Conservation (phyloP, 2,888 invertebrate species). For the Unio delphinus region DNA sequence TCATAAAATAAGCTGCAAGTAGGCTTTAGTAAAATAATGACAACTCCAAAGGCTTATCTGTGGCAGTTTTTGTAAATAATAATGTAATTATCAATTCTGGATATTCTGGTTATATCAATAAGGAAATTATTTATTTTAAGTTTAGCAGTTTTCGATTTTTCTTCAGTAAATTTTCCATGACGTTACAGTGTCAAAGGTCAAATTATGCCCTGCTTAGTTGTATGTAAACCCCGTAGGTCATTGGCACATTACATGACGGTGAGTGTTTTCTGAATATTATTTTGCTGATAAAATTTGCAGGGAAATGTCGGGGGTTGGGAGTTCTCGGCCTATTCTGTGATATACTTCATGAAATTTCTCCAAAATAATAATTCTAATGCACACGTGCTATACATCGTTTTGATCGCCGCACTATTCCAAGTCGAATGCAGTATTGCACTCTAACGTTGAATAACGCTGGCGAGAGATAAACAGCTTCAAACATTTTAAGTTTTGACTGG, state of each 20-base stretch:
- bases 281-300: constrained; percentile 74
- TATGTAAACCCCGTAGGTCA: constrained; percentile 70
- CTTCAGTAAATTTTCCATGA: constrained; percentile 26
- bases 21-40: too few species aligned
- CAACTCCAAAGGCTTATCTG: too few species aligned
- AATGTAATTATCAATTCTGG: too few species aligned
- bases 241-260: constrained; percentile 74
- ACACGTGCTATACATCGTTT: constrained; percentile 29
- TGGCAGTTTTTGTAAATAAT: too few species aligned
- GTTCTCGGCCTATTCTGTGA: constrained; percentile 23
- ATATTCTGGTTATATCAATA: too few species aligned
- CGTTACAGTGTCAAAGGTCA: constrained; percentile 68
- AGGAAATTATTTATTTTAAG: too few species aligned
- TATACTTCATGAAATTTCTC: constrained; percentile 28
- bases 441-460: not conserved
- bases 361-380: constrained; percentile 22
- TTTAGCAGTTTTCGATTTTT: too few species aligned
- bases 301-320: constrained; percentile 61
- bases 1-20: too few species aligned
- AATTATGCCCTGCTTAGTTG: constrained; percentile 62
- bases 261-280: constrained; percentile 75
- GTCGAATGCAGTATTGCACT: constrained; percentile 55
- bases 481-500: too few species aligned
- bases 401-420: constrained; percentile 22
- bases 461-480: too few species aligned